These are phyloP conservation scores for Helicoverpa armigera DNA, from an alignment of 1,140 invertebrate genomes.

Conservation along the genomic window DNA sequence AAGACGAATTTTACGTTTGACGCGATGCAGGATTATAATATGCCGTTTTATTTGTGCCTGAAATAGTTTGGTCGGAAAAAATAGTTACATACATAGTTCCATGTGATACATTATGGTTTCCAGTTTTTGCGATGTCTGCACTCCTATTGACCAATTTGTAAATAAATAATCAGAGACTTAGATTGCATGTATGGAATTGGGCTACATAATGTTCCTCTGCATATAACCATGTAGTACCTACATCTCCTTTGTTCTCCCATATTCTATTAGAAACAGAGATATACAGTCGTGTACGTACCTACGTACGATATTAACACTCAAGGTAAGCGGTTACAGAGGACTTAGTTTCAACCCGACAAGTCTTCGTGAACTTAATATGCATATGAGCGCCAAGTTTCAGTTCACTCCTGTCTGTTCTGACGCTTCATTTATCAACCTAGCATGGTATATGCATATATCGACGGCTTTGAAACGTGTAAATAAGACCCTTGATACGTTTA, in stretches of 20 bases:
- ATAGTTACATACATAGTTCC: too few relatives aligned
- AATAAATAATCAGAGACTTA: too few relatives aligned
- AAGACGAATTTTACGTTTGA: too few relatives aligned
- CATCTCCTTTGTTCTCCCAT: background rate
- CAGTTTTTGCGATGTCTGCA: too few relatives aligned
- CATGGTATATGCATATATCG: background rate
- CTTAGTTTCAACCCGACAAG: constrained; percentile 38
- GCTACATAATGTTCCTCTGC: too few relatives aligned
- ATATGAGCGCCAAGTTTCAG: constrained; percentile 43
- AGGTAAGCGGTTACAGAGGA: constrained; percentile 23
- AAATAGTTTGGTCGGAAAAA: too few relatives aligned
- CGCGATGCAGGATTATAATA: too few relatives aligned
- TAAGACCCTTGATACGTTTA: background rate
- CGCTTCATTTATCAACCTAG: constrained; percentile 24
- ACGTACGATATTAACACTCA: background rate
- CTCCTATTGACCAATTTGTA: too few relatives aligned
- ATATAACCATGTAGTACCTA: background rate
- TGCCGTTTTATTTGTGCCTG: too few relatives aligned
- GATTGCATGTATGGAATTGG: too few relatives aligned
- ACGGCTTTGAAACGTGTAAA: background rate
- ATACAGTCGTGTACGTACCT: background rate
- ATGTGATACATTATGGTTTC: too few relatives aligned
- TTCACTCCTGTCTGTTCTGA: constrained; percentile 28
- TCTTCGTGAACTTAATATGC: constrained; percentile 48
- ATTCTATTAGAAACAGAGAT: constrained; percentile 6